Percentiles rank a stretch among this genome's conserved stretches.
phyloP scores from a whole-genome alignment of 2,113 vertebrate genomes.

The Argyrosomus japonicus region DNA sequence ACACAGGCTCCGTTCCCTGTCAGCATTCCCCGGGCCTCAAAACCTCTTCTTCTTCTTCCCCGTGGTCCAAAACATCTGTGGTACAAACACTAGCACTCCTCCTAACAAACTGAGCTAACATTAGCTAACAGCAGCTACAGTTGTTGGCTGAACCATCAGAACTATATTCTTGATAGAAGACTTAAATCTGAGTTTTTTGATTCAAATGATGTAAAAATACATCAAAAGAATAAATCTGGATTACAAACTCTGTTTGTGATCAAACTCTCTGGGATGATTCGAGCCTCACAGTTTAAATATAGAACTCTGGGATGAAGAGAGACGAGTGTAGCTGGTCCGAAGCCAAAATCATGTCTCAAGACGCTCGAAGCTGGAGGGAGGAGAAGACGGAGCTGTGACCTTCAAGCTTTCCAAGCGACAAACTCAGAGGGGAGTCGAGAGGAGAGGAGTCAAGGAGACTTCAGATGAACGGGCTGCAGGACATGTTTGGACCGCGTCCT shows the following conservation, averaged over 20 bases:
- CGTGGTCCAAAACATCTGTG: no score
- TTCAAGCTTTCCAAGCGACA: conserved; percentile 12
- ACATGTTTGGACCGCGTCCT: conserved; percentile 22
- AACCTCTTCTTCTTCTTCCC: no score
- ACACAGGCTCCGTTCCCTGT: no score
- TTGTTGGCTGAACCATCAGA: no score
- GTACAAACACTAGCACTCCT: no score
- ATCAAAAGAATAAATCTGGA: background rate
- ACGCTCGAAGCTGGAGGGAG: background rate
- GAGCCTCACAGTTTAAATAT: conserved; percentile 36
- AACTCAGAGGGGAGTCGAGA: conserved; percentile 19
- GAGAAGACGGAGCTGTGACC: conserved; percentile 31
- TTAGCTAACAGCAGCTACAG: no score
- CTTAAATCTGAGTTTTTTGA: no score
- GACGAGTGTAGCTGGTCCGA: conserved; percentile 21
- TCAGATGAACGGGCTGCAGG: conserved; percentile 15
- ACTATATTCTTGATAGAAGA: no score
- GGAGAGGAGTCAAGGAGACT: conserved; percentile 31
- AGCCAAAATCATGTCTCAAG: conserved; percentile 39
- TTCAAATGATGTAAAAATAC: no score
- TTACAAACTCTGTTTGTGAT: no score
- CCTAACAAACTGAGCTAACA: no score
- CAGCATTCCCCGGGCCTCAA: no score
- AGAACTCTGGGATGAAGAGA: conserved; percentile 26
- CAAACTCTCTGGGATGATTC: background rate